Evolutionary conservation across 1,140 invertebrate genomes (phyloP), one percentile per base, ranked within the genome.

Genomic region (Argopecten irradians): DNA sequence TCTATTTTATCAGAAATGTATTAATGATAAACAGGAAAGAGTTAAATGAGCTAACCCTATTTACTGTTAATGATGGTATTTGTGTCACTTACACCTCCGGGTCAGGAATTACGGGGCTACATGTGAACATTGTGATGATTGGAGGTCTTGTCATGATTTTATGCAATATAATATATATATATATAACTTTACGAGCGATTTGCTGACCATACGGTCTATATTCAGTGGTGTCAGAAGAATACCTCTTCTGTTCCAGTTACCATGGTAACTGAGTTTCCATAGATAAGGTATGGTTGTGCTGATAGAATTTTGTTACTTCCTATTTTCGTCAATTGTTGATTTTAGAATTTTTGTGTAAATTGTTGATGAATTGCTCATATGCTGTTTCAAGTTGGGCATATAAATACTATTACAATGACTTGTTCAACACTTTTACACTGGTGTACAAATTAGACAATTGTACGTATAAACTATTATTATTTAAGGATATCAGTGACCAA

Each of bases 311-410:
- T 71, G 55, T 71, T 71, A 71, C 11, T 71, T 71, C n/a, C n/a
- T n/a, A n/a, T 71, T 71, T 71, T 71, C 28, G 8, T 71, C 43
- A 5, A 71, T 71, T 71, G 55, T 71, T 71, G 55, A 71, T 71
- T 71, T 71, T 71, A 71, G 55, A 71, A 71, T 71, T 71, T 71
- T 71, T 28, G 55, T 71, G 55, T 71, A 71, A 71, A 28, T 71
- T 71, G 55, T 71, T 71, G n/a, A n/a, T 71, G 55, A n/a, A 28
- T 71, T 71, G n/a, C 55, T 16, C 55, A 71, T n/a, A 71, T n/a
- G 55, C 55, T 71, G n/a, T 71, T 8, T 71, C n/a, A 71, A n/a
- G n/a, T 71, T 71, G 55, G 55, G n/a, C 55, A 71, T 46, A 46
- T 16, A 19, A 16, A 19, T 16, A 46, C 9, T 46, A 46, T 46